These are phyloP conservation scores for Ambastaia sidthimunki DNA, from an alignment of 2,797 vertebrate species.

Conservation along the genomic window DNA sequence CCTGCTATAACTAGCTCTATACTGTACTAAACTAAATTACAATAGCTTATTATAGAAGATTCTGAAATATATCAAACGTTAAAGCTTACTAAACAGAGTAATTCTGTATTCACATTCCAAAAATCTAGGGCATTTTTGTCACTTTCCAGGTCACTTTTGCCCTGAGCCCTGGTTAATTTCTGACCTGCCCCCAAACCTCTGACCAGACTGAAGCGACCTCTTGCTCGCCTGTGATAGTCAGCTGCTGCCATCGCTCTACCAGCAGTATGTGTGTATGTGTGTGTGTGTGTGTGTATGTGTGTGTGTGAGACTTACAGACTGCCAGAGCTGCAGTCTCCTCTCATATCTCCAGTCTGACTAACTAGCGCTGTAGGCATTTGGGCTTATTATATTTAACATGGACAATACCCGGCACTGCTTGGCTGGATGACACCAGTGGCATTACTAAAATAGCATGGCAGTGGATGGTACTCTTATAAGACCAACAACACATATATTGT, in stretches of 20 bases:
- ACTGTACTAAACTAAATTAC: no score
- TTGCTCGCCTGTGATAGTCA: constrained; percentile 56
- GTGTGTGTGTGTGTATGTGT: constrained; percentile 24
- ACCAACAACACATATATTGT: background rate
- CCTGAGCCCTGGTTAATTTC: background rate
- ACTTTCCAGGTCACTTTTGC: background rate
- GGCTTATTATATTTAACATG: constrained; percentile 55
- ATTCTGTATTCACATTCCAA: background rate
- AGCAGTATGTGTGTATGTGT: background rate
- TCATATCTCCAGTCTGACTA: constrained; percentile 20
- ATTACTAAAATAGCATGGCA: constrained; percentile 60
- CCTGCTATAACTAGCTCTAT: no score
- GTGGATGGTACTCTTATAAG: constrained; percentile 15
- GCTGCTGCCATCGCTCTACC: constrained; percentile 59
- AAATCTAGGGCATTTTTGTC: background rate
- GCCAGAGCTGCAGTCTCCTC: constrained; percentile 25
- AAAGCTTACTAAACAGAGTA: no score
- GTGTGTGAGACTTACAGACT: constrained; percentile 21
- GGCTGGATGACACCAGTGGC: constrained; percentile 47
- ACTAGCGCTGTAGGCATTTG: constrained; percentile 44
- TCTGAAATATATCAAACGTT: no score
- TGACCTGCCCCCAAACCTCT: constrained; percentile 42
- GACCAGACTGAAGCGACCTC: constrained; percentile 50
- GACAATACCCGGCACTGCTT: constrained; percentile 51
- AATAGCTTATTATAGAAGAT: no score